Evolutionary conservation across 2,113 vertebrate genomes (phyloP).

Genomic region (Pyxicephalus adspersus): DNA sequence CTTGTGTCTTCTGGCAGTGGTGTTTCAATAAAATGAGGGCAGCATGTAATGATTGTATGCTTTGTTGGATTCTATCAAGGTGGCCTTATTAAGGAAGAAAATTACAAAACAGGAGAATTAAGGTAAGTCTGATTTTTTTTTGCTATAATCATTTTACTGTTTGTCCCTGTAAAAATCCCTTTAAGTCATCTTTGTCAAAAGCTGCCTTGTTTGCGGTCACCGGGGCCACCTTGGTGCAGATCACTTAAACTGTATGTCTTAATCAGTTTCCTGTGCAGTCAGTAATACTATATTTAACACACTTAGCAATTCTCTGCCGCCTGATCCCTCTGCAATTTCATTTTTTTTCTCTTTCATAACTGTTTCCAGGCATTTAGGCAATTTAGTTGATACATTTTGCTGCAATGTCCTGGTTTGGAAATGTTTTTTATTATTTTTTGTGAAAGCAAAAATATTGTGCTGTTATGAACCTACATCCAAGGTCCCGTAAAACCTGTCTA

Average conservation of each 20-base stretch:
- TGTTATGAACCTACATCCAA: constrained; percentile 15
- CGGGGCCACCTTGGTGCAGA: constrained; percentile 82
- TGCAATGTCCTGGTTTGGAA: background rate
- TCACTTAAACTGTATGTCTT: constrained; percentile 83
- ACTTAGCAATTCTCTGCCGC: constrained; percentile 71
- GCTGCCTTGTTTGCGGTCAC: constrained; percentile 80
- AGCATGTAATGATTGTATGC: constrained; percentile 76
- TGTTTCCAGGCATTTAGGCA: background rate
- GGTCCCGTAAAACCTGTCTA: constrained; percentile 54
- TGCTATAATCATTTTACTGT: constrained; percentile 67
- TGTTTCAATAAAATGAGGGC: constrained; percentile 81
- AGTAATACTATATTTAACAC: constrained; percentile 78
- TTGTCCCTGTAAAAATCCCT: constrained; percentile 78
- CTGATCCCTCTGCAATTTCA: constrained; percentile 62
- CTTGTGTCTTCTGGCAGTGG: constrained; percentile 75
- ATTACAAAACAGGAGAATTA: constrained; percentile 80
- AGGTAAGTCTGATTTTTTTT: constrained; percentile 78
- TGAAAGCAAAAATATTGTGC: background rate
- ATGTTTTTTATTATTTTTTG: background rate
- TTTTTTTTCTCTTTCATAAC: background rate
- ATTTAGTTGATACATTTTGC: constrained; percentile 9
- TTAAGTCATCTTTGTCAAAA: constrained; percentile 83
- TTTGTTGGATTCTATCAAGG: constrained; percentile 77
- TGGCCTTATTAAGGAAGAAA: constrained; percentile 73
- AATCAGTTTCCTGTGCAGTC: constrained; percentile 81